Conservation (phyloP, 2,797 vertebrate genomes). For the Iguana delicatissima region DNA sequence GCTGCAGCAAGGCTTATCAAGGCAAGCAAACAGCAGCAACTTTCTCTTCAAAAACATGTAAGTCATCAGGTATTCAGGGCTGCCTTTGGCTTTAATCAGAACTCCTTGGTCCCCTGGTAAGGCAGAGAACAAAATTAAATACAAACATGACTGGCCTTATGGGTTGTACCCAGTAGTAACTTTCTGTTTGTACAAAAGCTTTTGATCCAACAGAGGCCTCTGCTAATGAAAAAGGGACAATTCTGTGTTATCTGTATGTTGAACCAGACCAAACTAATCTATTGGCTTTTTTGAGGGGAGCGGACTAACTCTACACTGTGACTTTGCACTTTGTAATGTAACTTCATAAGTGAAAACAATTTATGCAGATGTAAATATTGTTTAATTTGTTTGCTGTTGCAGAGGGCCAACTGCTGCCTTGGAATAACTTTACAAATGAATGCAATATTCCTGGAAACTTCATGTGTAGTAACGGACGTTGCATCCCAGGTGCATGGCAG, state of each 20-base stretch:
- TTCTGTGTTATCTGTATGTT: background rate
- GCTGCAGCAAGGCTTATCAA: background rate
- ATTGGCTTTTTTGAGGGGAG: background rate
- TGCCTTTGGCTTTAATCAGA: background rate
- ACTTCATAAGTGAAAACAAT: background rate
- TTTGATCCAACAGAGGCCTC: background rate
- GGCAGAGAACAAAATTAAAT: background rate
- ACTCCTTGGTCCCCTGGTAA: background rate
- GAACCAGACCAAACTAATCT: background rate
- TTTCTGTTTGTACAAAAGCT: background rate
- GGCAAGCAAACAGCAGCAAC: background rate
- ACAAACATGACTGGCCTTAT: background rate
- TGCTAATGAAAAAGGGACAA: background rate
- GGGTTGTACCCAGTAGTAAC: background rate
- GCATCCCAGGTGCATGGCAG: slow-evolving; percentile 93
- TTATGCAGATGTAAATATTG: background rate
- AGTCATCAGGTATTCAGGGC: background rate
- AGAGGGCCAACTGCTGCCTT: slow-evolving; percentile 95
- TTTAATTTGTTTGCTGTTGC: slow-evolving; percentile 40
- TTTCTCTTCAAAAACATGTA: background rate
- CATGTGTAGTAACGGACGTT: slow-evolving; percentile 94
- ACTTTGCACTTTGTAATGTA: background rate
- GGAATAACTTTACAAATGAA: slow-evolving; percentile 95
- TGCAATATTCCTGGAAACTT: slow-evolving; percentile 98
- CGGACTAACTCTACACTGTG: background rate